These are phyloP conservation scores for Epicauta chinensis DNA, from an alignment of 1,140 invertebrate genomes.

Conservation along the genomic window DNA sequence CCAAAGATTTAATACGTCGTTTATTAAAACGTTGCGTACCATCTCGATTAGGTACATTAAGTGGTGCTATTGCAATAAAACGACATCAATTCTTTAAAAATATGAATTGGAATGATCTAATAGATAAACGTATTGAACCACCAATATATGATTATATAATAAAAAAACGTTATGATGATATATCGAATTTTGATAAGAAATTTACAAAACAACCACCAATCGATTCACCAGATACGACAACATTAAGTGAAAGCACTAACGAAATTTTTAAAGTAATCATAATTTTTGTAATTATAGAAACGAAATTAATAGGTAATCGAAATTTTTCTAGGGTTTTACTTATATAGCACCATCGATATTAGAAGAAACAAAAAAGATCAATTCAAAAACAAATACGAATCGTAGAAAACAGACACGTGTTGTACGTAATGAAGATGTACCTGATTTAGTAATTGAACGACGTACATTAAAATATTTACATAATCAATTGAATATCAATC, in stretches of 20 bases:
- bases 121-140: constrained; percentile 76
- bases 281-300: constrained; percentile 1
- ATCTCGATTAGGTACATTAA: constrained; percentile 70
- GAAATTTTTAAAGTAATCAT: constrained; percentile 82
- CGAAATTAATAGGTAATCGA: neutral
- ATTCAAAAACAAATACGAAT: neutral
- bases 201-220: constrained; percentile 97
- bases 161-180: constrained; percentile 74
- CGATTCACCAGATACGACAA: constrained; percentile 97
- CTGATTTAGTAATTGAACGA: no score
- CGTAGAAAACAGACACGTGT: neutral
- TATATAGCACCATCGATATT: constrained; percentile 96
- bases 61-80: constrained; percentile 82
- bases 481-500: neutral
- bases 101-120: constrained; percentile 90
- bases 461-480: neutral
- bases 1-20: constrained; percentile 84
- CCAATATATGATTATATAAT: constrained; percentile 55
- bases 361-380: no score
- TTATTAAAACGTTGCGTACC: constrained; percentile 68
- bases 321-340: constrained; percentile 79
- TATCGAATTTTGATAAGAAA: constrained; percentile 96
- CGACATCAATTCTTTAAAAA: constrained; percentile 88
- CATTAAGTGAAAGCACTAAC: constrained; percentile 93
- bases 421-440: neutral